Percentiles rank a stretch among this genome's conserved stretches.
Conservation (phyloP, 1,140 invertebrate species). For the Dinoponera quadriceps region DNA sequence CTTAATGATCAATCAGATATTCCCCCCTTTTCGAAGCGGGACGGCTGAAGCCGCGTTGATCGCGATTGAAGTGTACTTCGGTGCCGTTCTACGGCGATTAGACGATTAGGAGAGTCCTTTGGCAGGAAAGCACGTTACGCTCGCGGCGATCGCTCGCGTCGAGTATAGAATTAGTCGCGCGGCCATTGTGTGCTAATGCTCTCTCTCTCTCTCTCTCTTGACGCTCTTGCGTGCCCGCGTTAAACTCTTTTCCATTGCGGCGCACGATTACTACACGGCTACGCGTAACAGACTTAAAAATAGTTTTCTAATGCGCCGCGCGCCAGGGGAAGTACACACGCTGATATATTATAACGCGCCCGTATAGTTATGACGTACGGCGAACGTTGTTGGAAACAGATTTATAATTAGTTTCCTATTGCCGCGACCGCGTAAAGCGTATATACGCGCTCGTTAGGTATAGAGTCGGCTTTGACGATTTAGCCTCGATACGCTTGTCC, state of each 20-base stretch:
- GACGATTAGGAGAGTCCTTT: slow-evolving; percentile 63
- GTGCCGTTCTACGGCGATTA: slow-evolving; percentile 62
- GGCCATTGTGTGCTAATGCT: slow-evolving; percentile 49
- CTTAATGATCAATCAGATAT: slow-evolving; percentile 60
- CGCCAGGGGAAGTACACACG: slow-evolving; percentile 24
- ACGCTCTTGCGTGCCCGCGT: slow-evolving; percentile 29
- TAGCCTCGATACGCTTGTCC: slow-evolving; percentile 51
- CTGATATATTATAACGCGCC: slow-evolving; percentile 39
- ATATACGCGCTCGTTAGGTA: slow-evolving; percentile 42
- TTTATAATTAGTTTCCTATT: slow-evolving; percentile 61
- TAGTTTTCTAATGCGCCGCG: slow-evolving; percentile 43
- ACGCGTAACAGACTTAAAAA: slow-evolving; percentile 49
- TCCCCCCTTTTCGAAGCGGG: slow-evolving; percentile 30
- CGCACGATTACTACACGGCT: background rate
- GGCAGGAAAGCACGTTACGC: slow-evolving; percentile 59
- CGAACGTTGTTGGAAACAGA: slow-evolving; percentile 57
- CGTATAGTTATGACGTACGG: slow-evolving; percentile 37
- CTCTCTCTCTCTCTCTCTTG: too few relatives aligned
- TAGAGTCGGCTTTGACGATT: slow-evolving; percentile 51
- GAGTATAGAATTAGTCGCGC: slow-evolving; percentile 62
- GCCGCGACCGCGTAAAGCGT: slow-evolving; percentile 44
- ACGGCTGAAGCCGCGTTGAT: slow-evolving; percentile 33
- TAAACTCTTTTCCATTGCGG: slow-evolving; percentile 35
- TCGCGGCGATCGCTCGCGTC: slow-evolving; percentile 17
- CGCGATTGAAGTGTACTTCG: slow-evolving; percentile 52